Percentiles rank a stretch among this genome's conserved stretches.
These are phyloP conservation scores for Cephalopholis sonnerati DNA, from an alignment of 2,113 vertebrate genomes.

Conservation along the genomic window DNA sequence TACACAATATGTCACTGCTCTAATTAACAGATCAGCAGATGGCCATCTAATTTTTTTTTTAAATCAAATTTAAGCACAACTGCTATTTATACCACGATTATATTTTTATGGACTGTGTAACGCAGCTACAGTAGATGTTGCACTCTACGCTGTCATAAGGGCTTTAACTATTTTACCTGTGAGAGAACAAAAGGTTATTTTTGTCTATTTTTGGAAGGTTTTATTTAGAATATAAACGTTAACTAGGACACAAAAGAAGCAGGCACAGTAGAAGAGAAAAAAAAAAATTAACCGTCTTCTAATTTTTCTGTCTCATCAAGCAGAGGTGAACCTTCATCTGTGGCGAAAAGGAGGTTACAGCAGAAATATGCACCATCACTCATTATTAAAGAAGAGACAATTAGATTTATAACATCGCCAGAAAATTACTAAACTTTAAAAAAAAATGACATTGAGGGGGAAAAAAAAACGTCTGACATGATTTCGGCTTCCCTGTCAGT, in stretches of 20 bases:
- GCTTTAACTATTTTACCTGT: slow-evolving; percentile 46
- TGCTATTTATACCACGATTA: slow-evolving; percentile 29
- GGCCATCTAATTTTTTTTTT: not conserved
- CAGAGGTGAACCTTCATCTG: slow-evolving; percentile 65
- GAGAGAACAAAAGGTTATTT: slow-evolving; percentile 57
- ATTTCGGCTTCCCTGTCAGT: slow-evolving; percentile 55
- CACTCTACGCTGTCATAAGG: slow-evolving; percentile 42
- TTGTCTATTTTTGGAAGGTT: slow-evolving; percentile 62
- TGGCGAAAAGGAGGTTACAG: slow-evolving; percentile 50
- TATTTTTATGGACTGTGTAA: slow-evolving; percentile 16
- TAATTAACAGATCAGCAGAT: slow-evolving; percentile 3
- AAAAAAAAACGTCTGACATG: slow-evolving; percentile 33
- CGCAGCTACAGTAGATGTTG: slow-evolving; percentile 16
- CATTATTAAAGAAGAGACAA: slow-evolving; percentile 47
- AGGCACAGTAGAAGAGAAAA: not conserved
- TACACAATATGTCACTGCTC: not conserved
- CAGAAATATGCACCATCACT: slow-evolving; percentile 36
- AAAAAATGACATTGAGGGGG: slow-evolving; percentile 21
- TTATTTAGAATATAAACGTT: slow-evolving; percentile 66
- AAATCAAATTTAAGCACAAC: not conserved
- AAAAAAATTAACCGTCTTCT: slow-evolving; percentile 24
- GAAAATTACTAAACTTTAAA: slow-evolving; percentile 40
- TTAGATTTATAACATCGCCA: slow-evolving; percentile 38
- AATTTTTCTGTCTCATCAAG: slow-evolving; percentile 44
- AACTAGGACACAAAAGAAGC: slow-evolving; percentile 43